These are phyloP conservation scores for Idaea dimidiata DNA, from an alignment of 2,888 invertebrate genomes.

Conservation along the genomic window DNA sequence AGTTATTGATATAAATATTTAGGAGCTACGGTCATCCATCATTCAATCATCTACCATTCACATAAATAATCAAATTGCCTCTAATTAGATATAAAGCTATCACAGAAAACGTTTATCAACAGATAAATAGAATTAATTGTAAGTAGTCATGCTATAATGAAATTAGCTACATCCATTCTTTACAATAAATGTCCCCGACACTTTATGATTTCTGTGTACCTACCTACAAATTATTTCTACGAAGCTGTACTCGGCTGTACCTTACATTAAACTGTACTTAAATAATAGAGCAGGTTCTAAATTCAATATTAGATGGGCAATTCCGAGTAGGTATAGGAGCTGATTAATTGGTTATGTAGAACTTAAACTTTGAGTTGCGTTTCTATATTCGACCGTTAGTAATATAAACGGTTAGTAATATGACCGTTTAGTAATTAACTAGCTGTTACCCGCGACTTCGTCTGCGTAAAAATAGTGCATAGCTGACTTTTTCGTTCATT, in stretches of 20 bases:
- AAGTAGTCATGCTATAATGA: constrained; percentile 52
- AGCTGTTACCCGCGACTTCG: too few species aligned
- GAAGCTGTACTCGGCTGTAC: not conserved
- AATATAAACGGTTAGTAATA: too few species aligned
- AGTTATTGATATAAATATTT: not conserved
- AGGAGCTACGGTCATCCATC: not conserved
- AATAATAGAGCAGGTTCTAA: too few species aligned
- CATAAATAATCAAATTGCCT: not conserved
- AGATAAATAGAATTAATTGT: constrained; percentile 35
- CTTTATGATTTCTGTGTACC: constrained; percentile 5
- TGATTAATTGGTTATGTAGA: too few species aligned
- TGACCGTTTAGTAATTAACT: too few species aligned
- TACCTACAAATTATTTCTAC: not conserved
- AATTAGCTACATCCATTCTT: constrained; percentile 41
- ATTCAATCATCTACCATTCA: not conserved
- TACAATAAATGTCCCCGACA: constrained; percentile 16
- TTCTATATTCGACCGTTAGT: too few species aligned
- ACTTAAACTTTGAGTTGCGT: too few species aligned
- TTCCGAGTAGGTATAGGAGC: too few species aligned
- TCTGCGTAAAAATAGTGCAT: too few species aligned
- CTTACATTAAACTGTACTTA: too few species aligned
- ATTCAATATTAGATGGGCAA: too few species aligned
- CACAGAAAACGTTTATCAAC: constrained; percentile 5
- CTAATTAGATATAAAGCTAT: not conserved
- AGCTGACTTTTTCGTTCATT: too few species aligned